A percentile compares a stretch with the other conserved stretches of the same genome.
phyloP scores from a whole-genome alignment of 2,888 invertebrate species.

The Brenthis ino region DNA sequence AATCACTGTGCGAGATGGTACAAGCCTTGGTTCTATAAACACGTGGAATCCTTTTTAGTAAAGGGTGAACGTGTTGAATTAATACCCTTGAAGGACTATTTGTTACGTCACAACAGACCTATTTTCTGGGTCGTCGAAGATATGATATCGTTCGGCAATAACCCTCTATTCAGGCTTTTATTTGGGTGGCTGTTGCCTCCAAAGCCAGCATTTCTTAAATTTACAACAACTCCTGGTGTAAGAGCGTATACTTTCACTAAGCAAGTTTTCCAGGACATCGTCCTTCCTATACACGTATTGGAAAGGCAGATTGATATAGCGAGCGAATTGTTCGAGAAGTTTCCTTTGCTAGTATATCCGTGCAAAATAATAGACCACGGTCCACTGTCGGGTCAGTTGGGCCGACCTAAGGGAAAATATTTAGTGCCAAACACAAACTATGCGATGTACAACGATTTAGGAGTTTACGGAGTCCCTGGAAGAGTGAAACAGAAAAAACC shows the following conservation, averaged over 20 bases:
- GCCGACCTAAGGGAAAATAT: slow-evolving; percentile 79
- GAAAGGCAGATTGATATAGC: slow-evolving; percentile 84
- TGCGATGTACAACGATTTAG: slow-evolving; percentile 87
- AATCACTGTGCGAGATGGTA: slow-evolving; percentile 85
- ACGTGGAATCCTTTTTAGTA: slow-evolving; percentile 81
- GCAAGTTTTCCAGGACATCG: slow-evolving; percentile 88
- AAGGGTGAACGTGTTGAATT: slow-evolving; percentile 81
- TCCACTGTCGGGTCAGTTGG: slow-evolving; percentile 81
- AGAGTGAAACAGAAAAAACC: slow-evolving; percentile 82
- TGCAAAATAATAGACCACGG: slow-evolving; percentile 86
- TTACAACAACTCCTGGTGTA: slow-evolving; percentile 86
- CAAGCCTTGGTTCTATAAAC: slow-evolving; percentile 88
- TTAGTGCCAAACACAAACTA: slow-evolving; percentile 85
- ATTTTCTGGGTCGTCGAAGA: slow-evolving; percentile 89
- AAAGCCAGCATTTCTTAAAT: slow-evolving; percentile 87
- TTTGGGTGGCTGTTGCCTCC: slow-evolving; percentile 87
- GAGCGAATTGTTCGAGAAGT: slow-evolving; percentile 84
- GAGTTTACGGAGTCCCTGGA: slow-evolving; percentile 87
- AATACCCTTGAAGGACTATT: slow-evolving; percentile 84
- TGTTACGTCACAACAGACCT: slow-evolving; percentile 85
- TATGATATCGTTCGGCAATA: slow-evolving; percentile 87
- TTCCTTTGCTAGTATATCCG: slow-evolving; percentile 86
- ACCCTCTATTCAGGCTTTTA: slow-evolving; percentile 82
- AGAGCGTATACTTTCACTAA: slow-evolving; percentile 86
- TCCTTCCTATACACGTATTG: slow-evolving; percentile 84